Evolutionary conservation across 2,797 vertebrate genomes (phyloP).

Genomic region (Chaetodon trifasciatus): DNA sequence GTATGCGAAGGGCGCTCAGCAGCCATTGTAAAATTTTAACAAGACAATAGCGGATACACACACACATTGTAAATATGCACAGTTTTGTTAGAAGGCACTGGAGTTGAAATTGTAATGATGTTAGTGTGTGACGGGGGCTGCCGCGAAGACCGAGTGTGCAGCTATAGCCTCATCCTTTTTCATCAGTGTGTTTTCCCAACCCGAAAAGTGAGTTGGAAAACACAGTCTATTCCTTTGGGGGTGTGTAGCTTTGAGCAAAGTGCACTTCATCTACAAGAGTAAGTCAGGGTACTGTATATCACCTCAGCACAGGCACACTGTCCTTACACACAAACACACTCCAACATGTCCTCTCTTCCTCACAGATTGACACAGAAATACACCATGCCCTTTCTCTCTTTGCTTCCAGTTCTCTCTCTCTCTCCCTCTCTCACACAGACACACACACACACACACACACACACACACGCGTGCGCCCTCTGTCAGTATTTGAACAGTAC

Average conservation of each 20-base stretch:
- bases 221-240: conserved; percentile 68
- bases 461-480: conserved; percentile 23
- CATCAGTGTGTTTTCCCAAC: conserved; percentile 75
- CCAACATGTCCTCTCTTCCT: conserved; percentile 41
- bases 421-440: background rate
- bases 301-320: conserved; percentile 51
- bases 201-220: conserved; percentile 73
- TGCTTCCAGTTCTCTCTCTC: conserved; percentile 34
- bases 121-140: conserved; percentile 71
- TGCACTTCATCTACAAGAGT: conserved; percentile 72
- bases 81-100: conserved; percentile 74
- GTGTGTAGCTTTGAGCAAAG: conserved; percentile 66
- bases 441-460: conserved; percentile 18
- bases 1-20: conserved; percentile 47
- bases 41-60: conserved; percentile 72
- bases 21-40: conserved; percentile 74
- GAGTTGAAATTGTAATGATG: conserved; percentile 77
- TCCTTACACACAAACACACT: conserved; percentile 52
- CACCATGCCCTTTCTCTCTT: conserved; percentile 45
- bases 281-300: conserved; percentile 66
- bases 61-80: conserved; percentile 72
- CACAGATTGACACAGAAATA: conserved; percentile 45
- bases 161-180: conserved; percentile 74
- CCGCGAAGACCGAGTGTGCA: conserved; percentile 55
- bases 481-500: conserved; percentile 69